A percentile compares a stretch with the other conserved stretches of the same genome.
Conservation (phyloP, 2,888 invertebrate species). For the Apamea crenata region DNA sequence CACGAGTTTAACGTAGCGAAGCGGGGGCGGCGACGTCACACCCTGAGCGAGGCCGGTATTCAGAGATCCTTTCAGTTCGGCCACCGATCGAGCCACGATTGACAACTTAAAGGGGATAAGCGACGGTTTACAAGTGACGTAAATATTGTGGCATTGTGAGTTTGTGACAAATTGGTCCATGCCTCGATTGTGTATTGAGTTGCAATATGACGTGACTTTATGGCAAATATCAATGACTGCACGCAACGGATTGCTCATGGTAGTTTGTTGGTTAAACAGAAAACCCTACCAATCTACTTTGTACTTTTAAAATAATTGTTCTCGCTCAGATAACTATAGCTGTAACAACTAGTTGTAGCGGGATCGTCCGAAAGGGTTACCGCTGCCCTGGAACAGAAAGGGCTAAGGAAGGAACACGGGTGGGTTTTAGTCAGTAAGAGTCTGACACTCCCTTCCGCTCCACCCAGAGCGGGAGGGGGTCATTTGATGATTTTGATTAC, state of each 20-base stretch:
- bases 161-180: constrained; percentile 11
- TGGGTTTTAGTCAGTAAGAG: too few relatives aligned
- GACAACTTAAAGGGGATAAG: constrained; percentile 15
- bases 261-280: constrained; percentile 1
- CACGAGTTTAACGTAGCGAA: constrained; percentile 14
- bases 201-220: not conserved
- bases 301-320: not conserved
- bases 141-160: constrained; percentile 3
- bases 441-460: too few relatives aligned
- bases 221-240: not conserved
- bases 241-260: not conserved
- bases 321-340: not conserved
- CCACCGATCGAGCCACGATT: constrained; percentile 6
- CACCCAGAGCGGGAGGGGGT: too few relatives aligned
- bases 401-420: too few relatives aligned
- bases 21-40: constrained; percentile 9
- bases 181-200: not conserved
- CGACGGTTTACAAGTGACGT: not conserved
- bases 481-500: too few relatives aligned
- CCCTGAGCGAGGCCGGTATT: not conserved
- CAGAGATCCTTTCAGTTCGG: constrained; percentile 2
- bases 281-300: not conserved
- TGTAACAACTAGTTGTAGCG: not conserved
- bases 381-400: too few relatives aligned
- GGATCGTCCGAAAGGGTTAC: too few relatives aligned